phyloP scores from a whole-genome alignment of 2,113 vertebrate genomes.

The Vulpes vulpes region DNA sequence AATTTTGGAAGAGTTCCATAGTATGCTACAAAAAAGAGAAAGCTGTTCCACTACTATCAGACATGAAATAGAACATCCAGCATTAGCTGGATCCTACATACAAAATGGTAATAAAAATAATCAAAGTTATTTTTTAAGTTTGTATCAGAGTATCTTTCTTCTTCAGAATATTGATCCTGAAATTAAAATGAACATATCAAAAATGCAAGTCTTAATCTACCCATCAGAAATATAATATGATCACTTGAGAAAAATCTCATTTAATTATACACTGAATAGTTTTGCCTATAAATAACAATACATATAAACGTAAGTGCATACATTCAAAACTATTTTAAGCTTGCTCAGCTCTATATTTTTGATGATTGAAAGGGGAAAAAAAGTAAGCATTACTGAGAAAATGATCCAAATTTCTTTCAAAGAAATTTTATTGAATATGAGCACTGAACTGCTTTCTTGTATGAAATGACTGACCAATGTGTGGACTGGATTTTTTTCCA shows the following conservation, averaged over 20 bases:
- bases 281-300: not conserved
- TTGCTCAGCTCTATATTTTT: not conserved
- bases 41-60: not conserved
- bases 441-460: not conserved
- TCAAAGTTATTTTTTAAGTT: not conserved
- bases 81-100: not conserved
- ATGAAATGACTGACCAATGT: not conserved
- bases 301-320: not conserved
- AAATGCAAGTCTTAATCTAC: not conserved
- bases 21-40: not conserved
- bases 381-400: conserved; percentile 13
- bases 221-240: not conserved
- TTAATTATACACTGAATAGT: not conserved
- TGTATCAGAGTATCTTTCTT: conserved; percentile 12
- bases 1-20: not conserved
- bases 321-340: not conserved
- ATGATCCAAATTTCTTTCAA: not conserved
- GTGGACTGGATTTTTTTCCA: not conserved
- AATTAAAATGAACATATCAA: conserved; percentile 37
- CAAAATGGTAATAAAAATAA: not conserved
- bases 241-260: not conserved
- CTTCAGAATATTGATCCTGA: conserved; percentile 15
- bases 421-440: not conserved
- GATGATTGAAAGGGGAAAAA: not conserved
- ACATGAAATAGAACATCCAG: not conserved